A percentile compares a stretch with the other conserved stretches of the same genome.
Conservation (phyloP, 53 echinoderm and acorn worm genomes). For the Arbacia lixula region DNA sequence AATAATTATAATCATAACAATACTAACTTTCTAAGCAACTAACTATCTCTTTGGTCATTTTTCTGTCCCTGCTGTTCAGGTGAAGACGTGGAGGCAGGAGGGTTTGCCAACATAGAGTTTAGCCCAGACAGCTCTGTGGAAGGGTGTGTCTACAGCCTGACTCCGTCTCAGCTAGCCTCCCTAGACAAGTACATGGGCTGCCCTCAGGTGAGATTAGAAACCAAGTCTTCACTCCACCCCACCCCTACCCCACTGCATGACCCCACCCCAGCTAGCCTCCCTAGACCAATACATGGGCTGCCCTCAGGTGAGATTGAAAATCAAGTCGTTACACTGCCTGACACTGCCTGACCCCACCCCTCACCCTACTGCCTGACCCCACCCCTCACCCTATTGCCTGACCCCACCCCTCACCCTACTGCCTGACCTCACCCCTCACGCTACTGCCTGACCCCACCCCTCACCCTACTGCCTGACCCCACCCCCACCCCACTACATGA, state of each 20-base stretch:
- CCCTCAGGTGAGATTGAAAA: conserved; percentile 65
- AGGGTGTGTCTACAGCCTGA: conserved; percentile 90
- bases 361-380: too few relatives aligned
- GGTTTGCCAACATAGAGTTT: conserved; percentile 87
- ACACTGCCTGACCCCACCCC: too few relatives aligned
- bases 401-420: too few relatives aligned
- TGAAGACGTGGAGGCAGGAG: conserved; percentile 88
- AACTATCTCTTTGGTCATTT: too few relatives aligned
- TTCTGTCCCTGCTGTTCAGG: conserved; percentile 48
- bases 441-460: too few relatives aligned
- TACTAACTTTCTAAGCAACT: too few relatives aligned
- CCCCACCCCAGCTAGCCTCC: conserved; percentile 61
- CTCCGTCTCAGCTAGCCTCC: conserved; percentile 61
- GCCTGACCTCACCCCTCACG: too few relatives aligned
- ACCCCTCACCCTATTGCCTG: too few relatives aligned
- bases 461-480: too few relatives aligned
- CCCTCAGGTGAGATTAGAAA: conserved; percentile 65
- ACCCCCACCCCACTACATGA: too few relatives aligned
- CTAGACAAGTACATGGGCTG: conserved; percentile 80
- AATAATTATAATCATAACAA: too few relatives aligned
- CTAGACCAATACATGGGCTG: conserved; percentile 79
- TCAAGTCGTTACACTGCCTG: too few relatives aligned
- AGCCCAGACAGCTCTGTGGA: conserved; percentile 89
- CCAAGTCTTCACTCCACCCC: neutral
- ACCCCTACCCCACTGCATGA: conserved; percentile 79